Evolutionary conservation across 2,113 vertebrate species (phyloP).

Genomic region (Pluvianellus socialis): DNA sequence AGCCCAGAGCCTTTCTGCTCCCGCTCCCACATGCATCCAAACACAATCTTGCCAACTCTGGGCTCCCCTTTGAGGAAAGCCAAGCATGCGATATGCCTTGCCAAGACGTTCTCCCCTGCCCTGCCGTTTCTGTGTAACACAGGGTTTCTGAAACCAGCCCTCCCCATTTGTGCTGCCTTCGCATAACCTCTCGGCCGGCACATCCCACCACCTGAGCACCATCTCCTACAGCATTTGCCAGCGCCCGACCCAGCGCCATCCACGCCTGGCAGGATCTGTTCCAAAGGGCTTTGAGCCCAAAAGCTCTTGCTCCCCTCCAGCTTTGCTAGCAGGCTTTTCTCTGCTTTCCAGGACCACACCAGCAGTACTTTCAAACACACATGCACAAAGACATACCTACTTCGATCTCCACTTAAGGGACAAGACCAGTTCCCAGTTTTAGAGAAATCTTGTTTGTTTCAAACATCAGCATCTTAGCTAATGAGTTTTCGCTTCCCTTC

Average conservation of each 20-base stretch:
- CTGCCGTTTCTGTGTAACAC: neutral
- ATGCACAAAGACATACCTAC: neutral
- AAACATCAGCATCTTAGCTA: constrained; percentile 24
- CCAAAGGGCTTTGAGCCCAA: neutral
- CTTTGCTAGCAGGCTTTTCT: neutral
- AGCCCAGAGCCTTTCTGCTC: neutral
- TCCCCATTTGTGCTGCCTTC: neutral
- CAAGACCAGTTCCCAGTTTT: neutral
- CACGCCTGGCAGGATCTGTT: neutral
- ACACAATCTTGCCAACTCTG: accelerated
- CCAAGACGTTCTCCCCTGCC: neutral
- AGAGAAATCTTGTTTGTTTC: neutral
- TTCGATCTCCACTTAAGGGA: neutral
- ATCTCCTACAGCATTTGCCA: neutral
- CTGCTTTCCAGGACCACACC: neutral
- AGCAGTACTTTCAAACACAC: neutral
- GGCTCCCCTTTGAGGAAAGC: neutral
- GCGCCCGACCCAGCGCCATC: neutral
- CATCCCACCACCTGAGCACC: neutral
- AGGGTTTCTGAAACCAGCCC: neutral
- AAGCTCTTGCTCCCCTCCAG: neutral
- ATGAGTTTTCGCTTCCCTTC: constrained; percentile 23
- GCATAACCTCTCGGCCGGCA: neutral
- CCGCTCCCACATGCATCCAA: neutral
- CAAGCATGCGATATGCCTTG: neutral